Base-by-base conservation (phyloP, 1,140 invertebrate species). In the Planococcus citri region DNA sequence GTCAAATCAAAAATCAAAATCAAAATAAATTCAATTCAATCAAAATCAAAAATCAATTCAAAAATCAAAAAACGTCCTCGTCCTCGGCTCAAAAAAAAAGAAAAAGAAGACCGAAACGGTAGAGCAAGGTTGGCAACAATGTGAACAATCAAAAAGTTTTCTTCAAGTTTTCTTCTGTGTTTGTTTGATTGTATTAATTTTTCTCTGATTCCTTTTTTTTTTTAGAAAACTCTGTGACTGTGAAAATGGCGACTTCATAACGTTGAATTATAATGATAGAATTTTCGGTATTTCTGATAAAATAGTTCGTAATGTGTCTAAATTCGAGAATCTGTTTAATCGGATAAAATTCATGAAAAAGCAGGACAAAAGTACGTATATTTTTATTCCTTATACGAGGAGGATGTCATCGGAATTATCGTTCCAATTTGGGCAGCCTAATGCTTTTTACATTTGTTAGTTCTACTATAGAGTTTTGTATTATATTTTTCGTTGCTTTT, bases 201-300 rank as follows among this genome's bases (percentile, higher is more conserved):
- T 51, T 51, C n/a, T 51, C 2, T 20, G 10, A 3, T 51, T 6
- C 14, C 14, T 17, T 64, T 64, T 27, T 64, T 64, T 64, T 64
- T 22, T 24, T 4, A 64, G 8, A 25, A 24, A 64, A 64, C 25
- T 64, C 60, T 64, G 60, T 64, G 60, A 64, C 60, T 64, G 60
- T 64, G 60, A 64, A 64, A 64, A 64, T 64, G 60, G 60, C 60
- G 60, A 64, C 60, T 64, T 64, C 60, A 27, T 64, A 64, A 64
- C 60, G 60, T 64, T 64, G 60, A 24, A 64, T 64, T 64, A 64
- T 64, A 21, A 64, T 64, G 60, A 64, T 64, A 64, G 21, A 64
- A 25, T 64, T 27, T 27, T 24, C 25, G 1, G 21, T 25, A 64
- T 24, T 10, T 64, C 20, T 64, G 60, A 64, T 64, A 64, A 64